Evolutionary conservation across 2,797 vertebrate genomes (phyloP).

Genomic region (Manis javanica): DNA sequence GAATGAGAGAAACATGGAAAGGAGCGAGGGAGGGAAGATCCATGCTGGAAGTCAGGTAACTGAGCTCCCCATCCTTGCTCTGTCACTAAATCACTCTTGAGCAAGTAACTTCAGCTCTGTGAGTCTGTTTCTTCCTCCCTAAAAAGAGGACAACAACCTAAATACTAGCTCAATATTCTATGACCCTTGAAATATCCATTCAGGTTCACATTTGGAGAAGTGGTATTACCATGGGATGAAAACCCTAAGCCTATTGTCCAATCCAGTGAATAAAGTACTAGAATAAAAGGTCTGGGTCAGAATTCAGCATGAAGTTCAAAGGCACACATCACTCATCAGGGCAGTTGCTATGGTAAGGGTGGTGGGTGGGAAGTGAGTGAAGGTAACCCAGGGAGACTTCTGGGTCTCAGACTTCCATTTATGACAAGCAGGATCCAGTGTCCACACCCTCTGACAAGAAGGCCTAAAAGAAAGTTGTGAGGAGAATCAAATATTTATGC

Average conservation of each 20-base stretch:
- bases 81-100: not conserved
- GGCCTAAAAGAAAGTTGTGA: not conserved
- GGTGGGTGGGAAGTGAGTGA: not conserved
- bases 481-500: not conserved
- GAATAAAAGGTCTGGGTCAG: conserved; percentile 17
- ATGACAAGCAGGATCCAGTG: not conserved
- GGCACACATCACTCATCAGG: not conserved
- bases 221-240: not conserved
- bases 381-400: not conserved
- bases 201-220: not conserved
- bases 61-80: not conserved
- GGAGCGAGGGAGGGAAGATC: rapidly evolving
- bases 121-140: not conserved
- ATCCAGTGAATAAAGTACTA: conserved; percentile 27
- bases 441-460: not conserved
- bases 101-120: not conserved
- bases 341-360: not conserved
- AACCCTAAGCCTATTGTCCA: not conserved
- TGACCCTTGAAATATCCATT: not conserved
- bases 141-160: not conserved
- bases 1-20: not conserved
- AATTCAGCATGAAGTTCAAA: conserved; percentile 37
- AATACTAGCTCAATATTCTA: not conserved
- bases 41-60: not conserved
- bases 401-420: not conserved